Percentiles rank a stretch among this genome's conserved stretches.
Evolutionary conservation across 2,888 invertebrate species (phyloP).

Genomic region (Cactoblastis cactorum): DNA sequence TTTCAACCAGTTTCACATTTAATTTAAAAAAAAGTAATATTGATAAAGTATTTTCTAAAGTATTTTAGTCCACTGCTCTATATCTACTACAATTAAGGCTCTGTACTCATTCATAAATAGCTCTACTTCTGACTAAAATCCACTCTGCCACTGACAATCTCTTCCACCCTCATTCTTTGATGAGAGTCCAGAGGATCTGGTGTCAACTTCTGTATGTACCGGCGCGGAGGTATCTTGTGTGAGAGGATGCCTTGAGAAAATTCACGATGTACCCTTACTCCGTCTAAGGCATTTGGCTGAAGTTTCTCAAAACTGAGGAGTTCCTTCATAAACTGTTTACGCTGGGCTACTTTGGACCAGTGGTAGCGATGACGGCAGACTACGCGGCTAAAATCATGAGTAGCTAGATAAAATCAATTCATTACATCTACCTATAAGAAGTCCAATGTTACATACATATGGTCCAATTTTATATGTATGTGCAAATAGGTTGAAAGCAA

Average conservation of each 20-base stretch:
- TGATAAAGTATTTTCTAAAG: too few species aligned
- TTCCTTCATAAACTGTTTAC: constrained; percentile 81
- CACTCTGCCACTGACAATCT: constrained; percentile 61
- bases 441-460: too few species aligned
- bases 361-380: constrained; percentile 82
- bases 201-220: constrained; percentile 65
- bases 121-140: constrained; percentile 47
- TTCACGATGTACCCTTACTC: constrained; percentile 81
- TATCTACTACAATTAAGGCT: too few species aligned
- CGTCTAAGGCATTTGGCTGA: constrained; percentile 81
- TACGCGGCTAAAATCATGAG: constrained; percentile 75
- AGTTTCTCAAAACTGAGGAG: constrained; percentile 80
- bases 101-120: too few species aligned
- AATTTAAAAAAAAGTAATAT: too few species aligned
- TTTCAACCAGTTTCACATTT: too few species aligned
- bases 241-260: constrained; percentile 80
- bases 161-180: constrained; percentile 67
- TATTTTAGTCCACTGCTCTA: too few species aligned
- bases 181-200: constrained; percentile 58
- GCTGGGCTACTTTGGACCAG: constrained; percentile 69
- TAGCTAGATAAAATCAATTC: too few species aligned
- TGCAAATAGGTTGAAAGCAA: too few species aligned
- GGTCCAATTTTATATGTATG: too few species aligned
- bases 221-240: constrained; percentile 64
- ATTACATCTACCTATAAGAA: too few species aligned